A percentile compares a stretch with the other conserved stretches of the same genome.
These are phyloP conservation scores for Nephrocerus scutellatus DNA, from an alignment of 2,888 invertebrate genomes.

Conservation along the genomic window DNA sequence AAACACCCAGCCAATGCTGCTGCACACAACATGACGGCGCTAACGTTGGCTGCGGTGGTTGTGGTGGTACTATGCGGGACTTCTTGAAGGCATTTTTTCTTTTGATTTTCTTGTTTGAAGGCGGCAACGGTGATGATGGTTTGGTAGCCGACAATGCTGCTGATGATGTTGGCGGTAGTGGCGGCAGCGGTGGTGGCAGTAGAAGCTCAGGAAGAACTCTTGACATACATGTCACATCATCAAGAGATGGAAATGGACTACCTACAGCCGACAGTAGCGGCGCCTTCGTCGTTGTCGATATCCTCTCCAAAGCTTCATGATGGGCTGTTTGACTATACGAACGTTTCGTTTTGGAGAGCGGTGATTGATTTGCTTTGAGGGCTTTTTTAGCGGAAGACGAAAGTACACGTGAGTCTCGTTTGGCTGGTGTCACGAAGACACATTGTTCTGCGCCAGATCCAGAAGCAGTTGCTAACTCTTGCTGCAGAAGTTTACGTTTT, in stretches of 20 bases:
- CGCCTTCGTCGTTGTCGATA: constrained; percentile 46
- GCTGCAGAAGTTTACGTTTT: no score
- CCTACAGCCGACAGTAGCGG: constrained; percentile 23
- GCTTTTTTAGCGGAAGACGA: constrained; percentile 21
- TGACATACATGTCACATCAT: no score
- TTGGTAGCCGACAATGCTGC: not conserved
- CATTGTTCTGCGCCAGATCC: constrained; percentile 14
- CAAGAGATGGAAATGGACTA: no score
- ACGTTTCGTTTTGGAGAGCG: constrained; percentile 21
- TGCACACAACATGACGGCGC: constrained; percentile 39
- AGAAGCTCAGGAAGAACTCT: constrained; percentile 24
- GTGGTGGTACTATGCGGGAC: no score
- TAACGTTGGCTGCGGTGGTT: constrained; percentile 7
- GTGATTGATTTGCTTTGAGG: constrained; percentile 12
- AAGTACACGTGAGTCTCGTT: constrained; percentile 21
- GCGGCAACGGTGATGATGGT: constrained; percentile 20
- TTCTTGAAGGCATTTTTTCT: constrained; percentile 36
- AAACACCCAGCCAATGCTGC: constrained; percentile 36
- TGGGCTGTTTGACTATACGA: constrained; percentile 35
- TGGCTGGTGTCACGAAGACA: constrained; percentile 22
- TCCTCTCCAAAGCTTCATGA: constrained; percentile 56
- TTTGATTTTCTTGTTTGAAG: constrained; percentile 14
- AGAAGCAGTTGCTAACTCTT: no score
- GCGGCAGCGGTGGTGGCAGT: constrained; percentile 36
- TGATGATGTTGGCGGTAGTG: constrained; percentile 21